Conservation (phyloP, 2,888 invertebrate species). For the Melanchra persicariae region DNA sequence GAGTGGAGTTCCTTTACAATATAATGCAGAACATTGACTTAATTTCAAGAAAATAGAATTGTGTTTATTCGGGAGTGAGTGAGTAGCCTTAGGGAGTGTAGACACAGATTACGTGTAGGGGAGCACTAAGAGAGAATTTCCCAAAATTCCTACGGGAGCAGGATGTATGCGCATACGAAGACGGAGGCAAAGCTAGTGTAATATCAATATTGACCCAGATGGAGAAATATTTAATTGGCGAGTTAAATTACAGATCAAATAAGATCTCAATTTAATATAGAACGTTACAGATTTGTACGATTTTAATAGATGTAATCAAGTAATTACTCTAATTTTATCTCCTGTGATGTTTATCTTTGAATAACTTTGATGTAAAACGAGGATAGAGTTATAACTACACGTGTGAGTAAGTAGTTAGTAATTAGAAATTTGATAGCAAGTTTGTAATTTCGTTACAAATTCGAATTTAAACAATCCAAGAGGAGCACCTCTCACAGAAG, state of each 20-base stretch:
- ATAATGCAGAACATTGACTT: neutral
- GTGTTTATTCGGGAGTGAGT: neutral
- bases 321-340: constrained; percentile 12
- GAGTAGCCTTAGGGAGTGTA: no score
- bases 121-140: no score
- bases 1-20: no score
- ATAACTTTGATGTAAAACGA: neutral
- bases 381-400: neutral
- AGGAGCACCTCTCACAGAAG: no score
- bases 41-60: neutral
- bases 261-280: constrained; percentile 7
- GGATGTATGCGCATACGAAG: no score
- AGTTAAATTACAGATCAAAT: constrained; percentile 14
- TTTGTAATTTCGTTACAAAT: no score
- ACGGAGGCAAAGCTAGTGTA: no score
- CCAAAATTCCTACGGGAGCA: no score
- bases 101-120: no score
- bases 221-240: constrained; percentile 3
- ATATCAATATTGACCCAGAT: neutral
- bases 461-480: no score
- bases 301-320: constrained; percentile 7
- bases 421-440: no score
- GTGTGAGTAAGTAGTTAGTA: neutral
- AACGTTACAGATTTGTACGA: constrained; percentile 11
- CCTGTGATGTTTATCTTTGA: neutral